Conservation (phyloP, 1,140 invertebrate species). For the Drosophila nannoptera region DNA sequence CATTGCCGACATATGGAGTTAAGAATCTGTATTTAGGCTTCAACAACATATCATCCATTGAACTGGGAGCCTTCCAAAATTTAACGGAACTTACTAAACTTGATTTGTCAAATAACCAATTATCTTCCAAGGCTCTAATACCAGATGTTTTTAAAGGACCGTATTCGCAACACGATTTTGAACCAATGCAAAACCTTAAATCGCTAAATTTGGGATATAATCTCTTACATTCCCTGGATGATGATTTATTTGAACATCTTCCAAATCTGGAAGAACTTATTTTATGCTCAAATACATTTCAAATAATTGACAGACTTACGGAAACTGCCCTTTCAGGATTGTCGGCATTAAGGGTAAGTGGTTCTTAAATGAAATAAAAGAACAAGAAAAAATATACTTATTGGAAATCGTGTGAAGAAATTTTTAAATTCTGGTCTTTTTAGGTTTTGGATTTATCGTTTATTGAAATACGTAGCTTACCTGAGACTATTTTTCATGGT, state of each 20-base stretch:
- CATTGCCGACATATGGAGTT: conserved; percentile 76
- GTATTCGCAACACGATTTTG: conserved; percentile 81
- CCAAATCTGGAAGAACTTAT: conserved; percentile 83
- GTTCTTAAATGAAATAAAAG: not conserved
- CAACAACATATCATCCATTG: conserved; percentile 82
- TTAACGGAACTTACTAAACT: conserved; percentile 82
- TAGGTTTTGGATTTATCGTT: conserved; percentile 80
- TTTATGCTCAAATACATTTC: conserved; percentile 85
- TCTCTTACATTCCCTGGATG: conserved; percentile 83
- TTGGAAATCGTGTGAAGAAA: too few relatives aligned
- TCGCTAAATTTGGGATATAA: conserved; percentile 84
- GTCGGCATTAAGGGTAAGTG: conserved; percentile 82
- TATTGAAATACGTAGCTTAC: conserved; percentile 82
- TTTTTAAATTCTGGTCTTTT: not conserved
- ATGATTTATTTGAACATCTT: conserved; percentile 86
- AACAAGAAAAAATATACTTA: too few relatives aligned
- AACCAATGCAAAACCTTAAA: conserved; percentile 82
- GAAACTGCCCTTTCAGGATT: conserved; percentile 83
- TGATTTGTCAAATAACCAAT: conserved; percentile 85
- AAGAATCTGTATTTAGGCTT: conserved; percentile 80
- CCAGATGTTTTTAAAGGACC: conserved; percentile 85
- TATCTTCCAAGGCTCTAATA: conserved; percentile 81
- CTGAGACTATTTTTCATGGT: conserved; percentile 84
- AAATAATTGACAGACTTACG: conserved; percentile 82
- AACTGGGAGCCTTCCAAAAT: conserved; percentile 82